These are phyloP conservation scores for Sarcophaga rosellei DNA, from an alignment of 2,888 invertebrate species.

Conservation along the genomic window DNA sequence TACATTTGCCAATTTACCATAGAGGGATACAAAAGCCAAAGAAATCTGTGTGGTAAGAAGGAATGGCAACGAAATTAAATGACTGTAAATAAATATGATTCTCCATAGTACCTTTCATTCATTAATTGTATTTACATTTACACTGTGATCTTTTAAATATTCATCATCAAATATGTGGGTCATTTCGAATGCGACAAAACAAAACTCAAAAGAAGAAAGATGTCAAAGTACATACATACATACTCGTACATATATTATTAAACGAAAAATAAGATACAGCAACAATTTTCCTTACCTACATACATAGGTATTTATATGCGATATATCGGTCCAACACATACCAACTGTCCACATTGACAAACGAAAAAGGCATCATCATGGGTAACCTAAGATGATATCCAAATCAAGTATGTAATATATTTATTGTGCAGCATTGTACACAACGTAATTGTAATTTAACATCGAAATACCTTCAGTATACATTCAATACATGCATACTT, in stretches of 20 bases:
- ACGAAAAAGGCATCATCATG: constrained; percentile 22
- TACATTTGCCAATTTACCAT: neutral
- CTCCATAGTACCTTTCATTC: constrained; percentile 33
- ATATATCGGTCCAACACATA: neutral
- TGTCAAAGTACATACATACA: neutral
- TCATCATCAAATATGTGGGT: constrained; percentile 35
- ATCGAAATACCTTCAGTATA: constrained; percentile 53
- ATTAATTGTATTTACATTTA: constrained; percentile 52
- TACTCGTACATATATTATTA: neutral
- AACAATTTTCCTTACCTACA: constrained; percentile 35
- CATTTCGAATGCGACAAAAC: constrained; percentile 41
- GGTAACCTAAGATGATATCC: constrained; percentile 62
- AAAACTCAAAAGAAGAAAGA: constrained; percentile 19
- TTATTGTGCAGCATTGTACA: constrained; percentile 31
- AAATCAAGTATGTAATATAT: constrained; percentile 53
- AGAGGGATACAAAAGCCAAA: neutral
- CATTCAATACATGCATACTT: neutral
- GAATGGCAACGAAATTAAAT: constrained; percentile 19
- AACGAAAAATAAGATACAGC: neutral
- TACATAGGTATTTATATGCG: constrained; percentile 6
- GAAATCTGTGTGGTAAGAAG: neutral
- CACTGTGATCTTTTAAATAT: constrained; percentile 20
- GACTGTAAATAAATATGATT: constrained; percentile 36
- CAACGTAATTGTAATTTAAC: constrained; percentile 56
- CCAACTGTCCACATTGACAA: constrained; percentile 19